Evolutionary conservation across 2,797 vertebrate species (phyloP).

Genomic region (Dermochelys coriacea): DNA sequence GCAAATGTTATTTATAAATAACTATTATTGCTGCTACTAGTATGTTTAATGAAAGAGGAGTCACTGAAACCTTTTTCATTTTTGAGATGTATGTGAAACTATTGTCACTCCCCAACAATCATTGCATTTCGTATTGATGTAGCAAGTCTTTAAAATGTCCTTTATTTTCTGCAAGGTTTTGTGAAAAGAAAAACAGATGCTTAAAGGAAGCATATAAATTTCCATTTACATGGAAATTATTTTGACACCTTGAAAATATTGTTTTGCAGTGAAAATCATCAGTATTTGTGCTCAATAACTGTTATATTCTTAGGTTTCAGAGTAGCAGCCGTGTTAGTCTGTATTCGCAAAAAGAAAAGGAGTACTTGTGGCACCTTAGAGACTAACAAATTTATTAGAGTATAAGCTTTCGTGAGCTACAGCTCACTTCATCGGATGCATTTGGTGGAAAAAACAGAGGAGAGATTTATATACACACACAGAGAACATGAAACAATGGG

Average conservation of each 20-base stretch:
- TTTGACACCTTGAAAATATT: constrained; percentile 14
- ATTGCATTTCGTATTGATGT: neutral
- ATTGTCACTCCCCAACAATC: neutral
- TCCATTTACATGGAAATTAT: neutral
- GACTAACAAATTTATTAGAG: too few relatives aligned
- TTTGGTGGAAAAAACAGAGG: too few relatives aligned
- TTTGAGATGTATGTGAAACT: neutral
- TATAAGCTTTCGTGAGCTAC: too few relatives aligned
- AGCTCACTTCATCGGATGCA: too few relatives aligned
- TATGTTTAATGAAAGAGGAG: neutral
- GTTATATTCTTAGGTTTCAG: too few relatives aligned
- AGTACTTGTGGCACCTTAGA: too few relatives aligned
- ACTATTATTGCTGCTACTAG: neutral
- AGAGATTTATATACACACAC: too few relatives aligned
- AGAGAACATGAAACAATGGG: too few relatives aligned
- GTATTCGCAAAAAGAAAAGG: too few relatives aligned
- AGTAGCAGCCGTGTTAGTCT: too few relatives aligned
- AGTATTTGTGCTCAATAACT: neutral
- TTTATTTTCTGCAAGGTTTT: neutral
- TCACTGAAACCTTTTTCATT: neutral
- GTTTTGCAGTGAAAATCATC: neutral
- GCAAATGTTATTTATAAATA: neutral
- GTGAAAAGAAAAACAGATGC: neutral
- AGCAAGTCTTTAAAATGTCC: neutral
- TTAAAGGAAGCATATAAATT: neutral